phyloP scores from a whole-genome alignment of 2,113 vertebrate species.

The Vidua macroura region DNA sequence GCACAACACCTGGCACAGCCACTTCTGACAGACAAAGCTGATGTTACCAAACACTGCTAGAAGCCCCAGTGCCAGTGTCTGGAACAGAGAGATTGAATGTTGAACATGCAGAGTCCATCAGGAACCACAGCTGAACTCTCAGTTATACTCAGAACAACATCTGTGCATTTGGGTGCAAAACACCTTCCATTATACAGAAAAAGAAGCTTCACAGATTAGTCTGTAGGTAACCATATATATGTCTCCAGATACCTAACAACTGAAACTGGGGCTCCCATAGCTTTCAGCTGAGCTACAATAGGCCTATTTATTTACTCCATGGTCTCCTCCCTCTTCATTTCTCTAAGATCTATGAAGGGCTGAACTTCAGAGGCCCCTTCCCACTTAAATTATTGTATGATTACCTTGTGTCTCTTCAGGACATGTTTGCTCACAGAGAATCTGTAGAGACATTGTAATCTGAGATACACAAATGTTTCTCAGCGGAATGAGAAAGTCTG shows the following conservation, averaged over 20 bases:
- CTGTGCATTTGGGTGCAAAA: not conserved
- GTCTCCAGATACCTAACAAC: not conserved
- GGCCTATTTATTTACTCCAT: not conserved
- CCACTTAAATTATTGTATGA: not conserved
- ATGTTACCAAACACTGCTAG: not conserved
- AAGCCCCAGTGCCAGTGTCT: not conserved
- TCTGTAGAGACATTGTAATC: not conserved
- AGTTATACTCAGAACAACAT: not conserved
- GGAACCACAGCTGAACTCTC: not conserved
- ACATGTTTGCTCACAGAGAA: not conserved
- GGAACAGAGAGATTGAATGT: not conserved
- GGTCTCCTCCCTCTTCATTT: not conserved
- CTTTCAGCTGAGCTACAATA: not conserved
- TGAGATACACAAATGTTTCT: not conserved
- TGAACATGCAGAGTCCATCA: not conserved
- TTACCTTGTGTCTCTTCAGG: not conserved
- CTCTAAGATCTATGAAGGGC: not conserved
- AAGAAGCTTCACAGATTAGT: not conserved
- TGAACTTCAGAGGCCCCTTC: not conserved
- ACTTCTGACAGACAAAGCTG: not conserved
- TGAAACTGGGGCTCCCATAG: not conserved
- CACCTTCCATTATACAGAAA: not conserved
- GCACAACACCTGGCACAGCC: not conserved
- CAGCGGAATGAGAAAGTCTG: not conserved
- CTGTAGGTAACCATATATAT: not conserved